These are phyloP conservation scores for Oxyteleia sp. DNA, from an alignment of 2,888 invertebrate species.

Conservation along the genomic window DNA sequence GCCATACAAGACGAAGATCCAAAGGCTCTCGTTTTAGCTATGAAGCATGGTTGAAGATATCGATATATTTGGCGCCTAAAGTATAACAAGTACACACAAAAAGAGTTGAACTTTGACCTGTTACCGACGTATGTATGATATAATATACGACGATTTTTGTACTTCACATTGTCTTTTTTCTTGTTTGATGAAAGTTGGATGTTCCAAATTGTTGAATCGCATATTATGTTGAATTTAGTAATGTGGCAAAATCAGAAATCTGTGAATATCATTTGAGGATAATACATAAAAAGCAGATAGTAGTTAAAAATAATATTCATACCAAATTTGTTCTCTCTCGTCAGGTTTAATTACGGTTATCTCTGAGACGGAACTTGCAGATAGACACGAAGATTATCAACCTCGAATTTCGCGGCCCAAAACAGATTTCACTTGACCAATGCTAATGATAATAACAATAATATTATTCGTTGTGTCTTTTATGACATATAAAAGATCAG, in stretches of 20 bases:
- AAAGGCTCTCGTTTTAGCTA: too few species aligned
- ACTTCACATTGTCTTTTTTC: too few species aligned
- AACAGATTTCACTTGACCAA: constrained; percentile 8
- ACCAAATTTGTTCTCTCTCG: neutral
- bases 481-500: too few species aligned
- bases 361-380: constrained; percentile 9
- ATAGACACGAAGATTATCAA: constrained; percentile 19
- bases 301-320: constrained; percentile 8
- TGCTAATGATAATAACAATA: constrained; percentile 5
- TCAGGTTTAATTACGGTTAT: constrained; percentile 42
- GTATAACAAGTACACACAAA: too few species aligned
- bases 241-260: constrained; percentile 6
- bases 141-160: too few species aligned
- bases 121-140: too few species aligned
- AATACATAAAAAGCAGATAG: constrained; percentile 14
- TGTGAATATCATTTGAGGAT: constrained; percentile 15
- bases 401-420: constrained; percentile 20
- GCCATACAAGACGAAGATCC: too few species aligned
- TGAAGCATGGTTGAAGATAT: too few species aligned
- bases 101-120: too few species aligned
- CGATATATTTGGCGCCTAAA: too few species aligned
- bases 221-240: constrained; percentile 5
- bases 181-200: too few species aligned
- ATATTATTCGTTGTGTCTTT: neutral
- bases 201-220: too few species aligned